Conservation (phyloP, 2,113 vertebrate genomes). For the Cichladusa arquata region DNA sequence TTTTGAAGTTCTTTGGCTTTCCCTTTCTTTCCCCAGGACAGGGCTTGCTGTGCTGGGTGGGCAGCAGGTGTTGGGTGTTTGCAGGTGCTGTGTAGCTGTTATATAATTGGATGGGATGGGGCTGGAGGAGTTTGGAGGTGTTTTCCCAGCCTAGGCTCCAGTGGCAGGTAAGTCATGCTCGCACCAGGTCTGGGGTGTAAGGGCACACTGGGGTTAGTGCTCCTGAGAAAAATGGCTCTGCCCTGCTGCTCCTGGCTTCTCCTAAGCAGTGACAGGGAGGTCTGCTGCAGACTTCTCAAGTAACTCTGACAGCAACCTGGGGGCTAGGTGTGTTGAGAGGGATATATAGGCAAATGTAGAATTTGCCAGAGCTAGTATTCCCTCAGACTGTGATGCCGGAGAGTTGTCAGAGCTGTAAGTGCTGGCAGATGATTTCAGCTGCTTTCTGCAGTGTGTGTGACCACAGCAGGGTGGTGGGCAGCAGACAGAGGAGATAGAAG, state of each 20-base stretch:
- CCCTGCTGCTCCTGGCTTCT: background rate
- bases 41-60: background rate
- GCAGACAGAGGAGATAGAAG: background rate
- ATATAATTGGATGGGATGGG: background rate
- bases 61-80: background rate
- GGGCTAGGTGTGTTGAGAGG: rapidly evolving
- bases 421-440: background rate
- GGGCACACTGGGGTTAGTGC: background rate
- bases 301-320: background rate
- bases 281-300: background rate
- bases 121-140: background rate
- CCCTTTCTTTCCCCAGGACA: background rate
- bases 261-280: background rate
- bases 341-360: rapidly evolving
- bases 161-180: no score
- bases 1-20: background rate
- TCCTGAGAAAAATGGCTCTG: background rate
- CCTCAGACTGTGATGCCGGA: background rate
- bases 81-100: background rate
- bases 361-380: background rate
- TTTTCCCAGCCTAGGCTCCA: background rate
- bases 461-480: background rate
- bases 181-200: rapidly evolving
- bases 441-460: background rate
- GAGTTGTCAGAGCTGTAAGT: background rate